These are phyloP conservation scores for Heteronetta atricapilla DNA, from an alignment of 2,113 vertebrate genomes.

Conservation along the genomic window DNA sequence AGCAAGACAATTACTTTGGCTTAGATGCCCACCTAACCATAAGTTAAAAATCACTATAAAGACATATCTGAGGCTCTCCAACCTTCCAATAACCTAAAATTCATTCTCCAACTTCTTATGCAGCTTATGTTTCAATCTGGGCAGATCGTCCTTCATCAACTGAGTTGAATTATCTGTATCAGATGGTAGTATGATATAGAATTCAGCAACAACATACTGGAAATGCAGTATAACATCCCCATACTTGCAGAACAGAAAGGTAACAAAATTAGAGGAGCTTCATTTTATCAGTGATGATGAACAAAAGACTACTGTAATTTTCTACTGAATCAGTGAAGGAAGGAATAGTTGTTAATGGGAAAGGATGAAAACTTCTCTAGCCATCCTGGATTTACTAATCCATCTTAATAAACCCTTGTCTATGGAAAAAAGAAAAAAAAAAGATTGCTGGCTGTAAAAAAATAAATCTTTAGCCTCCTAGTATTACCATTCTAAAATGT, in stretches of 20 bases:
- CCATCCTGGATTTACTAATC: slow-evolving; percentile 7
- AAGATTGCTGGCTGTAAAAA: not conserved
- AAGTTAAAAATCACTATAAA: not conserved
- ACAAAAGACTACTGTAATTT: slow-evolving; percentile 25
- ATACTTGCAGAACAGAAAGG: not conserved
- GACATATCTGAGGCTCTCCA: not conserved
- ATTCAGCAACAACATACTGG: not conserved
- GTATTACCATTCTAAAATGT: not conserved
- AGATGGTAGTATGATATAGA: not conserved
- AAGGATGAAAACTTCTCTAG: slow-evolving; percentile 18
- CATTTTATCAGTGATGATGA: not conserved
- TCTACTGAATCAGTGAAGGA: not conserved
- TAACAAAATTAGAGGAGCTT: slow-evolving; percentile 12
- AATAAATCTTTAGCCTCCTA: not conserved
- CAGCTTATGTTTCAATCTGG: not conserved
- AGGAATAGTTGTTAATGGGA: not conserved
- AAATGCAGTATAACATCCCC: not conserved
- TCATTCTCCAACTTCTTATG: not conserved
- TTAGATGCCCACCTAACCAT: not conserved
- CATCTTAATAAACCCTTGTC: not conserved
- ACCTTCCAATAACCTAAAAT: not conserved
- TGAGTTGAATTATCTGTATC: not conserved
- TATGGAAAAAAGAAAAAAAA: not conserved
- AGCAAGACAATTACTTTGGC: not conserved
- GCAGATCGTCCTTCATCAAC: not conserved